A percentile compares a stretch with the other conserved stretches of the same genome.
These are phyloP conservation scores for Natrix natrix DNA, from an alignment of 2,797 vertebrate genomes.

Conservation along the genomic window DNA sequence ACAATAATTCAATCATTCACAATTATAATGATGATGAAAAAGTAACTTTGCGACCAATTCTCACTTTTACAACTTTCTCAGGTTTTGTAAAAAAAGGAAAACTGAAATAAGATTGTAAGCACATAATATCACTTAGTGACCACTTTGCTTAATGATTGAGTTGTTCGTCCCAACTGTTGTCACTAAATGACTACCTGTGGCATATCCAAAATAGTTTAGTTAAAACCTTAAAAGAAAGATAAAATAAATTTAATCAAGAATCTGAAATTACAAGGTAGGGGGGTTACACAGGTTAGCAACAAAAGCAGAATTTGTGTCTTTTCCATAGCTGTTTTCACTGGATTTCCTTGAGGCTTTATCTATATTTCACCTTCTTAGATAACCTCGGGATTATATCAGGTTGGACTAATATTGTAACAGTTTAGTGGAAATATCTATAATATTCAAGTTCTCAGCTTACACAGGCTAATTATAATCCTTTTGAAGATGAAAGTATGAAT, in stretches of 20 bases:
- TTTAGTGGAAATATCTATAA: not conserved
- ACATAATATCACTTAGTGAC: not conserved
- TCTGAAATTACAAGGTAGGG: not conserved
- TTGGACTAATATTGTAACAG: not conserved
- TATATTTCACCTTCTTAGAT: not conserved
- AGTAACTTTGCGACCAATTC: not conserved
- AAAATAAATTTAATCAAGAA: not conserved
- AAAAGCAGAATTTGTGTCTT: not conserved
- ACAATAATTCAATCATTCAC: not conserved
- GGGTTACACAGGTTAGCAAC: not conserved
- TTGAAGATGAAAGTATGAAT: not conserved
- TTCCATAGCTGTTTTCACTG: not conserved
- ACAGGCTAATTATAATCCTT: not conserved
- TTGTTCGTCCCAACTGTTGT: not conserved
- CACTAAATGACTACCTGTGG: not conserved
- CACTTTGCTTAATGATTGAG: not conserved
- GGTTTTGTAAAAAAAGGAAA: not conserved
- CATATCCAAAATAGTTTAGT: not conserved
- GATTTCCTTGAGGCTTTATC: not conserved
- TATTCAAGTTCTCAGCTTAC: not conserved
- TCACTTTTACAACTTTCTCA: not conserved
- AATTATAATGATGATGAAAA: not conserved
- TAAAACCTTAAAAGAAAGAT: not conserved
- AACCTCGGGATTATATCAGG: not conserved
- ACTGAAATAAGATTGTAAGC: not conserved